These are phyloP conservation scores for Drosophila albomicans DNA, from an alignment of 1,140 invertebrate species.

Conservation along the genomic window DNA sequence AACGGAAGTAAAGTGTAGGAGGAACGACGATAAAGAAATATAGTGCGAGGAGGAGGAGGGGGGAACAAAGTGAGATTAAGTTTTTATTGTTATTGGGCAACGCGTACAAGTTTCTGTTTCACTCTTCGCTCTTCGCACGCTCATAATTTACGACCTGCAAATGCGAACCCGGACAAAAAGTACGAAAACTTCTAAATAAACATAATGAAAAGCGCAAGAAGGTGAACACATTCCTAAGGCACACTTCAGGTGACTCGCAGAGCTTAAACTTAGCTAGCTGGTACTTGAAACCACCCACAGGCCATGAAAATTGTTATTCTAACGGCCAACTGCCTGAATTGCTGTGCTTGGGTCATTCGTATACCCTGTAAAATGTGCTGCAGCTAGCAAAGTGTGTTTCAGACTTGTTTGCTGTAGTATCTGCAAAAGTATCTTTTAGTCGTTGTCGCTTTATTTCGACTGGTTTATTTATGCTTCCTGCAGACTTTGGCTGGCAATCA, in stretches of 20 bases:
- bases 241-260: conserved; percentile 9
- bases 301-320: conserved; percentile 46
- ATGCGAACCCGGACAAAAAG: conserved; percentile 6
- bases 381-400: background rate
- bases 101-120: conserved; percentile 7
- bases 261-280: conserved; percentile 1
- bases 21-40: background rate
- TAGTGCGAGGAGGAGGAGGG: background rate
- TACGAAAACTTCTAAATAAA: conserved; percentile 37
- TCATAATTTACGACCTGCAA: conserved; percentile 33
- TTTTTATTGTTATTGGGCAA: conserved; percentile 39
- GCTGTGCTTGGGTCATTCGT: background rate
- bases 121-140: background rate
- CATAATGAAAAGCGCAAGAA: conserved; percentile 19
- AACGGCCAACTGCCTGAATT: background rate
- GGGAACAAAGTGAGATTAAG: conserved; percentile 35
- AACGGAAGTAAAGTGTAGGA: conserved; percentile 7
- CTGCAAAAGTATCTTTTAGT: conserved; percentile 8
- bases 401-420: background rate
- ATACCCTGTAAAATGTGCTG: conserved; percentile 19
- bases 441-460: background rate
- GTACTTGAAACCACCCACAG: conserved; percentile 1
- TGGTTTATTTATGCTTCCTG: conserved; percentile 32
- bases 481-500: conserved; percentile 7
- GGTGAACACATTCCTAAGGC: background rate